A percentile compares a stretch with the other conserved stretches of the same genome.
phyloP scores from a whole-genome alignment of 2,113 vertebrate species.

The Peromyscus californicus region DNA sequence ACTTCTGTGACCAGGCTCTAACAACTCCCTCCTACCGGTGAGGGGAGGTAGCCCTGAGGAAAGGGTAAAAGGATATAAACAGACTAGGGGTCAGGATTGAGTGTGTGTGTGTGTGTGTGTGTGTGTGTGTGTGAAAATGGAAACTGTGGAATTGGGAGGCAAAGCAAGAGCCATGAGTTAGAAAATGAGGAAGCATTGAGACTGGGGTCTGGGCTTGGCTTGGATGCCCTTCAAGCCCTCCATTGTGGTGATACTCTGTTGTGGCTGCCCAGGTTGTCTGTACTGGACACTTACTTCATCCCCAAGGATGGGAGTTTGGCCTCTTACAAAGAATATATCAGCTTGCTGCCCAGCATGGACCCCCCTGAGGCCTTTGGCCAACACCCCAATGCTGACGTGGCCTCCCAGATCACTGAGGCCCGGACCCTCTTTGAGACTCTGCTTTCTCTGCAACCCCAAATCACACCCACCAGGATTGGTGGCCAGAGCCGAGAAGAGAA shows the following conservation, averaged over 20 bases:
- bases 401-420: constrained; percentile 93
- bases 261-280: constrained; percentile 88
- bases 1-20: constrained; percentile 91
- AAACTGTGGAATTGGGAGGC: background rate
- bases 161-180: background rate
- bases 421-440: constrained; percentile 92
- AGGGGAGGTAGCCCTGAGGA: constrained; percentile 37
- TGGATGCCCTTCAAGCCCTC: background rate
- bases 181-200: background rate
- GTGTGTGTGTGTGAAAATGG: background rate
- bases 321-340: constrained; percentile 89
- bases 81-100: background rate
- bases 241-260: background rate
- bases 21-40: constrained; percentile 89
- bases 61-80: background rate
- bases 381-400: constrained; percentile 93
- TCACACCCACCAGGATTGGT: constrained; percentile 84
- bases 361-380: constrained; percentile 94
- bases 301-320: constrained; percentile 90
- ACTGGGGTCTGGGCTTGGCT: background rate
- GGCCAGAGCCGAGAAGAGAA: constrained; percentile 90
- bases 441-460: constrained; percentile 93
- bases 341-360: constrained; percentile 89
- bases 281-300: constrained; percentile 89
- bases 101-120: background rate